A percentile compares a stretch with the other conserved stretches of the same genome.
These are phyloP conservation scores for Anaspis maculata DNA, from an alignment of 2,888 invertebrate species.

Conservation along the genomic window DNA sequence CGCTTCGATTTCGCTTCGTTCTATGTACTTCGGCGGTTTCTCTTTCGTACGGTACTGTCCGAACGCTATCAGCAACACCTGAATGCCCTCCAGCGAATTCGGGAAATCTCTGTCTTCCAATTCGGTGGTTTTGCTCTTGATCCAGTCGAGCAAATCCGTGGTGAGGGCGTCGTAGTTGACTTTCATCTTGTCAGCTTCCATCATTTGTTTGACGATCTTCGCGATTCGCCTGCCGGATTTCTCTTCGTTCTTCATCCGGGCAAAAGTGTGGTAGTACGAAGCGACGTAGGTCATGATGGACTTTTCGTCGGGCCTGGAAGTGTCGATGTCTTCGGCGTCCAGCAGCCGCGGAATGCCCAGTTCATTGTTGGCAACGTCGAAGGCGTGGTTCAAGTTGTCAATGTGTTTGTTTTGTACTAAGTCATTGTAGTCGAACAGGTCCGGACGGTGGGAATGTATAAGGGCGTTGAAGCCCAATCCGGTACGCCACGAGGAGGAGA, in stretches of 20 bases:
- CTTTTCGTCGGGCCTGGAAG: slow-evolving; percentile 90
- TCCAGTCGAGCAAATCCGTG: slow-evolving; percentile 87
- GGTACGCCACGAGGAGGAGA: slow-evolving; percentile 89
- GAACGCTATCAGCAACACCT: slow-evolving; percentile 79
- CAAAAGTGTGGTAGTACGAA: slow-evolving; percentile 98
- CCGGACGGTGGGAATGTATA: slow-evolving; percentile 95
- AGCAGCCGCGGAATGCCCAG: slow-evolving; percentile 88
- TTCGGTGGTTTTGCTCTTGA: slow-evolving; percentile 72
- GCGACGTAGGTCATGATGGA: slow-evolving; percentile 99
- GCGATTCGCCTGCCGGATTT: slow-evolving; percentile 96
- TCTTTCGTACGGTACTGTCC: slow-evolving; percentile 94
- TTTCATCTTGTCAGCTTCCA: slow-evolving; percentile 91
- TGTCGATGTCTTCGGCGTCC: slow-evolving; percentile 96
- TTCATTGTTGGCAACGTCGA: slow-evolving; percentile 87
- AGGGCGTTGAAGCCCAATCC: slow-evolving; percentile 98
- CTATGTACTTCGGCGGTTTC: slow-evolving; percentile 96
- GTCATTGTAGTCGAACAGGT: slow-evolving; percentile 81
- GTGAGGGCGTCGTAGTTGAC: slow-evolving; percentile 80
- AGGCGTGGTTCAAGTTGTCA: slow-evolving; percentile 95
- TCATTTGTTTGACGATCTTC: slow-evolving; percentile 95
- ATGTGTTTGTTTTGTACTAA: slow-evolving; percentile 74
- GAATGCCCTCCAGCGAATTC: slow-evolving; percentile 91
- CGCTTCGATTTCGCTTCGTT: slow-evolving; percentile 94
- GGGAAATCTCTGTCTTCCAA: slow-evolving; percentile 84
- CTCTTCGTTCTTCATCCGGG: slow-evolving; percentile 97